Percentiles rank a stretch among this genome's conserved stretches.
Conservation (phyloP, 2,113 vertebrate genomes). For the Chlorodrepanis virens region DNA sequence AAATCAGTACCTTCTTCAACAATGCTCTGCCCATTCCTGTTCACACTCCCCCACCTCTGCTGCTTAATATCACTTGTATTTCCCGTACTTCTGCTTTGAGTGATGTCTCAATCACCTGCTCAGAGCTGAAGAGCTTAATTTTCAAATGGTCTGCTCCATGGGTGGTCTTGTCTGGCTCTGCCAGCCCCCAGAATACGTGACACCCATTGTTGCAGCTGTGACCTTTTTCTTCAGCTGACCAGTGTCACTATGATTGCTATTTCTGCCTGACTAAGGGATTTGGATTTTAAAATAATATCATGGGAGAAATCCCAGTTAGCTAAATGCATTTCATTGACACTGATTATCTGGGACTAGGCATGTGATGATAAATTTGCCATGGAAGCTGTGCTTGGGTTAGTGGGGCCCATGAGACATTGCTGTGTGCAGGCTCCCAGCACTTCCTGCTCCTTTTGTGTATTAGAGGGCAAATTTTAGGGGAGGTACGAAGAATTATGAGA, state of each 20-base stretch:
- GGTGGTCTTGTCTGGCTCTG: neutral
- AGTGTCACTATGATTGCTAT: neutral
- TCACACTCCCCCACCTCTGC: neutral
- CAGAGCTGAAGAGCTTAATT: neutral
- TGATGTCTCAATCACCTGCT: neutral
- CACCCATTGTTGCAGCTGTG: neutral
- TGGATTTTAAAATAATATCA: neutral
- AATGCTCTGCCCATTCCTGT: neutral
- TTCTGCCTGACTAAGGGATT: neutral
- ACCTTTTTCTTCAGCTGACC: neutral
- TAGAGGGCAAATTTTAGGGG: neutral
- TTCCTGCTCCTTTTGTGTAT: neutral
- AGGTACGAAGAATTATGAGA: neutral
- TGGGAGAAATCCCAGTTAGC: neutral
- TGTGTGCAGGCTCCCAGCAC: neutral
- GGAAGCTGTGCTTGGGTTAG: neutral
- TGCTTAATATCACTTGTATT: neutral
- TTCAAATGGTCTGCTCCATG: neutral
- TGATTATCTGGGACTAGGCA: neutral
- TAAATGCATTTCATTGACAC: neutral
- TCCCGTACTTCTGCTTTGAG: neutral
- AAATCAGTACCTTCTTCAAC: neutral
- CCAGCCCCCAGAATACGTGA: neutral
- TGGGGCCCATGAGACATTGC: neutral
- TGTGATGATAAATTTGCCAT: neutral